Conservation (phyloP, 2,888 invertebrate genomes). For the Herminia tarsipennalis region DNA sequence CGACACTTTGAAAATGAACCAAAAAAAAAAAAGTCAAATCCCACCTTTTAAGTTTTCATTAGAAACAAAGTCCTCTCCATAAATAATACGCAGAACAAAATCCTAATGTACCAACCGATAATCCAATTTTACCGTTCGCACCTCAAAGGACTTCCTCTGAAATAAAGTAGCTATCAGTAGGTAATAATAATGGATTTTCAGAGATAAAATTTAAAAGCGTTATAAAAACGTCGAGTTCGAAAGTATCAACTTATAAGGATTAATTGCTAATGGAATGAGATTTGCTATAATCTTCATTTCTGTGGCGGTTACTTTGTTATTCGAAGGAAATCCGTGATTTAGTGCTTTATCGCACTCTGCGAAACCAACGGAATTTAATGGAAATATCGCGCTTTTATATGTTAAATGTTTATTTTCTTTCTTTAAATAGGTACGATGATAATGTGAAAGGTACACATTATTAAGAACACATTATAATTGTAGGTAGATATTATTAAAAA, state of each 20-base stretch:
- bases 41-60: background rate
- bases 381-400: too few relatives aligned
- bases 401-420: too few relatives aligned
- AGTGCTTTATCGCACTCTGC: too few relatives aligned
- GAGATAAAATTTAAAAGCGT: slow-evolving; percentile 40
- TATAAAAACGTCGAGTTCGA: slow-evolving; percentile 37
- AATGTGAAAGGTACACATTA: too few relatives aligned
- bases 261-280: slow-evolving; percentile 57
- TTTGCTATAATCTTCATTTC: slow-evolving; percentile 39
- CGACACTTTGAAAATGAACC: too few relatives aligned
- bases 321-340: too few relatives aligned
- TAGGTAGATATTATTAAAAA: too few relatives aligned
- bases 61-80: background rate
- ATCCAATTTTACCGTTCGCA: background rate
- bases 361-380: too few relatives aligned
- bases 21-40: too few relatives aligned
- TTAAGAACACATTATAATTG: too few relatives aligned
- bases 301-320: slow-evolving; percentile 32
- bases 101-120: slow-evolving; percentile 1
- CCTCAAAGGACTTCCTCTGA: background rate
- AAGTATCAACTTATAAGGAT: slow-evolving; percentile 52
- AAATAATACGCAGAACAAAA: slow-evolving; percentile 1
- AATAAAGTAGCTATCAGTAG: slow-evolving; percentile 4
- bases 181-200: slow-evolving; percentile 4
- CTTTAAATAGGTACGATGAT: too few relatives aligned